Evolutionary conservation across 92 coral and sea anemone species (phyloP).

Genomic region (Epizoanthus stellaris): DNA sequence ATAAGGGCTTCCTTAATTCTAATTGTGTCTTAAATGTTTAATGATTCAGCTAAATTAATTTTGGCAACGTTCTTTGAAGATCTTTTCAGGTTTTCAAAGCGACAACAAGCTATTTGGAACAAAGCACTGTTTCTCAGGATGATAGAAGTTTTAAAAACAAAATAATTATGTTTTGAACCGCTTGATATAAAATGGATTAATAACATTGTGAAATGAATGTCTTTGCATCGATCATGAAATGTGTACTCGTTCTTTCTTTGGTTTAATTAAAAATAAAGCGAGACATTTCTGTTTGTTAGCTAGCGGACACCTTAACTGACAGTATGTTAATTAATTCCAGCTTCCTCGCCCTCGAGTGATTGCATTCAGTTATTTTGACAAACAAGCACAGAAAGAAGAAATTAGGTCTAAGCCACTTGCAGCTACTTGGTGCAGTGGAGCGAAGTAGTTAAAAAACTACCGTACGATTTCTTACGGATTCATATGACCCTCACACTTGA

Average conservation of each 20-base stretch:
- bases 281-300: constrained; percentile 32
- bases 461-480: too few relatives aligned
- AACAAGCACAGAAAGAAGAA: too few relatives aligned
- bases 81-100: constrained; percentile 5
- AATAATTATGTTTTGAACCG: constrained; percentile 33
- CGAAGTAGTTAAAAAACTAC: too few relatives aligned
- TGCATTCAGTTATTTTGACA: too few relatives aligned
- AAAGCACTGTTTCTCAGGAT: constrained; percentile 1
- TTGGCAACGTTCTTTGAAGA: constrained; percentile 38
- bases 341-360: not conserved
- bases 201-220: not conserved
- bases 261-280: constrained; percentile 43
- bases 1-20: constrained; percentile 40
- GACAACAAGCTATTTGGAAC: constrained; percentile 16
- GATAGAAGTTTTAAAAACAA: constrained; percentile 20
- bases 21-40: constrained; percentile 50
- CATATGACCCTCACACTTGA: too few relatives aligned
- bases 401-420: too few relatives aligned
- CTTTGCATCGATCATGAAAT: constrained; percentile 18
- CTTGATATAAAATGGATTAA: constrained; percentile 4
- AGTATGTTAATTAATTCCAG: not conserved
- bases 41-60: constrained; percentile 41
- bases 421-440: too few relatives aligned
- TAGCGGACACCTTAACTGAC: constrained; percentile 16
- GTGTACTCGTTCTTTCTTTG: constrained; percentile 9